A percentile compares a stretch with the other conserved stretches of the same genome.
phyloP scores from a whole-genome alignment of 2,888 invertebrate genomes.

The Deladenus siricidicola region DNA sequence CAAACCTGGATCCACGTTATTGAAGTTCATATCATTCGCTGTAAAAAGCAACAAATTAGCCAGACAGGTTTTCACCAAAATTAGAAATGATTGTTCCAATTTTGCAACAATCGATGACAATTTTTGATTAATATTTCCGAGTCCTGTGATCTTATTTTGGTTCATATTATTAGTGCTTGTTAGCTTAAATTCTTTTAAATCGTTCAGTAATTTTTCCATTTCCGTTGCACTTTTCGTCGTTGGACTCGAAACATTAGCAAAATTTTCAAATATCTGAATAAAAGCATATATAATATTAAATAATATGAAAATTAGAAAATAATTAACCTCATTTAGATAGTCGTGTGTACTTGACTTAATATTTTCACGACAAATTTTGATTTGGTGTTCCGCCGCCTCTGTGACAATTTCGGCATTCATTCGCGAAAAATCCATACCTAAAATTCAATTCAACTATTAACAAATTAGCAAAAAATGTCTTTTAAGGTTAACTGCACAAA shows the following conservation, averaged over 20 bases:
- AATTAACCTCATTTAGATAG: not conserved
- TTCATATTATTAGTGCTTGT: not conserved
- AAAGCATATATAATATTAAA: no score
- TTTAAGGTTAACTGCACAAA: not conserved
- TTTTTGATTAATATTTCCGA: no score
- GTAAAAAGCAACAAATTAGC: constrained; percentile 51
- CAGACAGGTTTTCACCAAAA: constrained; percentile 47
- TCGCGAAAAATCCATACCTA: constrained; percentile 38
- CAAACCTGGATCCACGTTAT: constrained; percentile 30
- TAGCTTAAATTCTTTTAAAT: no score
- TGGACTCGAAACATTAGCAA: no score
- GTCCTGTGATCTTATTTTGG: not conserved
- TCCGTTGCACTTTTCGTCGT: no score
- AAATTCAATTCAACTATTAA: constrained; percentile 3
- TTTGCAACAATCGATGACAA: no score
- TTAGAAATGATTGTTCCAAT: constrained; percentile 41
- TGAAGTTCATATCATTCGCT: constrained; percentile 50
- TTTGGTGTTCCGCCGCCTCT: constrained; percentile 33
- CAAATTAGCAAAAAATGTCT: not conserved
- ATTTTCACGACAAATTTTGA: constrained; percentile 33
- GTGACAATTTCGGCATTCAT: constrained; percentile 34
- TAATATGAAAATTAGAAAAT: no score
- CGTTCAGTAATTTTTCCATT: no score
- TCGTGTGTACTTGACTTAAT: constrained; percentile 16
- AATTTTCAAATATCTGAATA: no score